These are phyloP conservation scores for Lucilia sericata DNA, from an alignment of 1,140 invertebrate genomes.

Conservation along the genomic window DNA sequence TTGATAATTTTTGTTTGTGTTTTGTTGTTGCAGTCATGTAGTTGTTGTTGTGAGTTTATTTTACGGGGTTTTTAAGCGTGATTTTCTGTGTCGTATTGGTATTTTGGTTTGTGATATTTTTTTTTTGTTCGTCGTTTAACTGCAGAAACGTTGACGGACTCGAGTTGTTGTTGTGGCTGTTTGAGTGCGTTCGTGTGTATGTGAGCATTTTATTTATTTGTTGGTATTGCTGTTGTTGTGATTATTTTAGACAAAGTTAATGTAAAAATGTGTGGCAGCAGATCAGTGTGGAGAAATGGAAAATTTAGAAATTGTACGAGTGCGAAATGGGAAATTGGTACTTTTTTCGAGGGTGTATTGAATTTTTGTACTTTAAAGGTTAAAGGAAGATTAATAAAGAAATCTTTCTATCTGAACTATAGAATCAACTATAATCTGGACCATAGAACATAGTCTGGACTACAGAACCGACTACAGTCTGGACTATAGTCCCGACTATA, in stretches of 20 bases:
- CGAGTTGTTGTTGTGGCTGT: not conserved
- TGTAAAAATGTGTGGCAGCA: not conserved
- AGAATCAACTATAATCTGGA: no score
- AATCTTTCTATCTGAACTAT: no score
- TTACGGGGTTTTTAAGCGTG: constrained; percentile 42
- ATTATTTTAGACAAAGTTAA: not conserved
- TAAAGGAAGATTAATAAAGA: no score
- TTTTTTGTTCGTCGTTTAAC: not conserved
- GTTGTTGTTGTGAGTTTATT: not conserved
- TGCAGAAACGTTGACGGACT: not conserved
- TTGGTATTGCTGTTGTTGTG: not conserved
- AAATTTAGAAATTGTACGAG: no score
- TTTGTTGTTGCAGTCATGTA: not conserved
- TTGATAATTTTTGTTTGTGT: not conserved
- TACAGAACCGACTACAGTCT: no score
- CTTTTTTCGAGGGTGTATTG: no score
- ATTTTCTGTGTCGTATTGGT: constrained; percentile 1
- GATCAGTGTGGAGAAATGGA: not conserved
- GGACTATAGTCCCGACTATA: no score
- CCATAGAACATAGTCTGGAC: no score
- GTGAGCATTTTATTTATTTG: not conserved
- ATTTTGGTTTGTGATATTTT: not conserved
- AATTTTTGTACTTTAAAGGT: no score
- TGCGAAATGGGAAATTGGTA: no score
- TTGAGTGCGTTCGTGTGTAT: not conserved